Conservation (phyloP, 1,140 invertebrate genomes). For the Sogatella furcifera region DNA sequence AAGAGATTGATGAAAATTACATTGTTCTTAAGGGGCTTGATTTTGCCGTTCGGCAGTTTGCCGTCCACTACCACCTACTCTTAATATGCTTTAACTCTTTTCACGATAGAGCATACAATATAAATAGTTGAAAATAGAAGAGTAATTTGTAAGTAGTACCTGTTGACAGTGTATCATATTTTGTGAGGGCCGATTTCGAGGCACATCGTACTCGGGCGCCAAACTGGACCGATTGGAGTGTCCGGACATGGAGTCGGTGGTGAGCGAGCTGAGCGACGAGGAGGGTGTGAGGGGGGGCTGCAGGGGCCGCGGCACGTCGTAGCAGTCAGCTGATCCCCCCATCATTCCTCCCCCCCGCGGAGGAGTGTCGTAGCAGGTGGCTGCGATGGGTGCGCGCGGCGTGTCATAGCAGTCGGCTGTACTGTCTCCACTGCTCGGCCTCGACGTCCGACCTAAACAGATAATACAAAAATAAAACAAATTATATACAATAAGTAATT, state of each 20-base stretch:
- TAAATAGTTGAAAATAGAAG: too few relatives aligned
- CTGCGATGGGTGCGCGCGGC: conserved; percentile 45
- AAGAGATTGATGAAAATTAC: too few relatives aligned
- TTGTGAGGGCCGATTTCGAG: not conserved
- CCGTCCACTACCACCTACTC: too few relatives aligned
- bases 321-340: conserved; percentile 33
- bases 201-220: conserved; percentile 27
- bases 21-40: too few relatives aligned
- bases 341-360: conserved; percentile 16
- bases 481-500: too few relatives aligned
- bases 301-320: conserved; percentile 30
- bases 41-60: too few relatives aligned
- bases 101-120: too few relatives aligned
- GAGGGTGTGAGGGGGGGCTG: conserved; percentile 18
- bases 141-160: not conserved
- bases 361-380: conserved; percentile 20
- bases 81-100: too few relatives aligned
- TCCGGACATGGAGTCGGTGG: conserved; percentile 43
- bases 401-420: conserved; percentile 46
- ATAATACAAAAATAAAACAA: too few relatives aligned
- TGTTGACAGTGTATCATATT: too few relatives aligned
- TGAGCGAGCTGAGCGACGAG: conserved; percentile 33
- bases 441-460: conserved; percentile 24
- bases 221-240: conserved; percentile 35
- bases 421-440: conserved; percentile 19